These are phyloP conservation scores for Apotomis capreana DNA, from an alignment of 2,888 invertebrate species.

Conservation along the genomic window DNA sequence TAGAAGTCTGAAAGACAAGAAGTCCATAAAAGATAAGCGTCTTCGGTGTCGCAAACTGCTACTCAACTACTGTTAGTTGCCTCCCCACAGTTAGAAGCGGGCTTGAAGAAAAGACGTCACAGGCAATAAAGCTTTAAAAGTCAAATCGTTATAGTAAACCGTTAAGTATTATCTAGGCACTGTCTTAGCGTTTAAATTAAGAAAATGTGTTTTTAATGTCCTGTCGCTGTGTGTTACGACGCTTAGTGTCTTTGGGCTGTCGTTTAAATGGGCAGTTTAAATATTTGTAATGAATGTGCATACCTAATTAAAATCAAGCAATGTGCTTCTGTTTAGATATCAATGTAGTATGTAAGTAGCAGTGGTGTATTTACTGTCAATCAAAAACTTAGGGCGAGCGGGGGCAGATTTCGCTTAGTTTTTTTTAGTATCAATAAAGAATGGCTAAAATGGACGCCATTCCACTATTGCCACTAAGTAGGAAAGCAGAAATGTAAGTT, in stretches of 20 bases:
- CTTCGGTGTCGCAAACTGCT: conserved; percentile 21
- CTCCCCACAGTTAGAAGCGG: conserved; percentile 6
- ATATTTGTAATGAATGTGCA: not conserved
- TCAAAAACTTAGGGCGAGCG: too few species aligned
- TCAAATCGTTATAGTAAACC: conserved; percentile 1
- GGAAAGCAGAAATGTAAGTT: too few species aligned
- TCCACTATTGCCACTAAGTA: too few species aligned
- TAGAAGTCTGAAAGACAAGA: conserved; percentile 34
- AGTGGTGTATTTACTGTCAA: too few species aligned
- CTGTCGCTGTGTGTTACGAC: not conserved
- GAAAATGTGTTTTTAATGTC: conserved; percentile 26
- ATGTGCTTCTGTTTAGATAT: not conserved
- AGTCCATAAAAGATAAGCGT: conserved; percentile 23
- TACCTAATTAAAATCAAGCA: too few species aligned
- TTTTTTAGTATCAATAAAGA: too few species aligned
- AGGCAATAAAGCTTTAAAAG: conserved; percentile 8
- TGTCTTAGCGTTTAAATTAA: conserved; percentile 1
- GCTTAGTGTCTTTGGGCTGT: not conserved
- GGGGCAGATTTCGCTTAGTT: too few species aligned
- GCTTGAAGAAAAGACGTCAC: not conserved
- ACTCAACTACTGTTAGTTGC: conserved; percentile 14
- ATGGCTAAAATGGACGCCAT: too few species aligned
- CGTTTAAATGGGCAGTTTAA: not conserved
- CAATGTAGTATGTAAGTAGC: too few species aligned
- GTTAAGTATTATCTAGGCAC: not conserved